phyloP scores from a whole-genome alignment of 2,888 invertebrate species.

The Tetropium fuscum region DNA sequence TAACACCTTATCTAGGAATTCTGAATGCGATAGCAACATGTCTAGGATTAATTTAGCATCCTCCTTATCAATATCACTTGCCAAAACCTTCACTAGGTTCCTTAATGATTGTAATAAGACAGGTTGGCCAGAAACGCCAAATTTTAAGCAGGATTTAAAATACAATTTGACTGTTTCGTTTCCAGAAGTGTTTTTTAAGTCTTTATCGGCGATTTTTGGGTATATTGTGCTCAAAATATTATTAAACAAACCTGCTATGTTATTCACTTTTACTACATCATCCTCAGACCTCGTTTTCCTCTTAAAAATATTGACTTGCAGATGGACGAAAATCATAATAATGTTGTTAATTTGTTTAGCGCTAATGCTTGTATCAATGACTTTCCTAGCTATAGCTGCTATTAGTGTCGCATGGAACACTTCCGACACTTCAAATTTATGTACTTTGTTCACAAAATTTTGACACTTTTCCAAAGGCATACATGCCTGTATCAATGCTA shows the following conservation, averaged over 20 bases:
- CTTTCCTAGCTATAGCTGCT: conserved; percentile 70
- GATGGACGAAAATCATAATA: conserved; percentile 69
- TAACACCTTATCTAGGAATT: conserved; percentile 78
- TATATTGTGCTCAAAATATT: conserved; percentile 41
- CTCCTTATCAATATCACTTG: conserved; percentile 66
- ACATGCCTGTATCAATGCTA: conserved; percentile 71
- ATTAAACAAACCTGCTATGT: conserved; percentile 45
- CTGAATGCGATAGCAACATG: conserved; percentile 82
- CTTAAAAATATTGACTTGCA: conserved; percentile 68
- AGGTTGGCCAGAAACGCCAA: conserved; percentile 66
- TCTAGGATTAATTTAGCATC: conserved; percentile 73
- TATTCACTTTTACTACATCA: conserved; percentile 42
- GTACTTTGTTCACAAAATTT: conserved; percentile 70
- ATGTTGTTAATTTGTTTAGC: conserved; percentile 68
- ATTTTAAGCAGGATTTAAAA: conserved; percentile 75
- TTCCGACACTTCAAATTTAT: conserved; percentile 75
- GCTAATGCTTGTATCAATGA: conserved; percentile 59
- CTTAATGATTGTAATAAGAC: conserved; percentile 66
- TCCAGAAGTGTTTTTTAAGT: conserved; percentile 51
- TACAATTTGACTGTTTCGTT: conserved; percentile 72
- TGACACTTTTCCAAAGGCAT: conserved; percentile 71
- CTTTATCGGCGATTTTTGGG: conserved; percentile 24
- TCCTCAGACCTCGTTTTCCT: conserved; percentile 51
- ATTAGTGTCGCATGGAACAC: conserved; percentile 71
- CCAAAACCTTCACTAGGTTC: conserved; percentile 70